phyloP scores from a whole-genome alignment of 1,140 invertebrate genomes.

The Drosophila pruinosa region DNA sequence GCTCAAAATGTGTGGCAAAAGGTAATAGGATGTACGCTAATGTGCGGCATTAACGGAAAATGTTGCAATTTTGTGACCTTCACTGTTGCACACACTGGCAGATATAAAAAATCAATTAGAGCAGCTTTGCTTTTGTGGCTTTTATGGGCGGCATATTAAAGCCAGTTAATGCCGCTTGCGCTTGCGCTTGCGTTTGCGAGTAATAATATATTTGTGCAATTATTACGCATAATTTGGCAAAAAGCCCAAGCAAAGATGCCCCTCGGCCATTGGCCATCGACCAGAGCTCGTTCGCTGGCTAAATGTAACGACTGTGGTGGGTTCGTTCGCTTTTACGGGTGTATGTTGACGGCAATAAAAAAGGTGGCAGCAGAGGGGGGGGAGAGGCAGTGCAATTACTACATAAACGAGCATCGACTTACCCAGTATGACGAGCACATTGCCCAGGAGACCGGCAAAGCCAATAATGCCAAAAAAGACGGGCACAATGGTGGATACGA shows the following conservation, averaged over 20 bases:
- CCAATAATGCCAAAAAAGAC: conserved; percentile 94
- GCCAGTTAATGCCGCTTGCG: conserved; percentile 15
- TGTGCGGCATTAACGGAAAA: no score
- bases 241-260: conserved; percentile 4
- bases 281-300: conserved; percentile 25
- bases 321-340: background rate
- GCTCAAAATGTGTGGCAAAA: no score
- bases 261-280: background rate
- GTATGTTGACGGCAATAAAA: background rate
- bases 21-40: no score
- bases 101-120: conserved; percentile 42
- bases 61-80: no score
- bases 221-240: conserved; percentile 70
- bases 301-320: conserved; percentile 42
- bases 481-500: conserved; percentile 90
- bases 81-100: background rate
- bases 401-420: conserved; percentile 32
- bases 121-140: conserved; percentile 20
- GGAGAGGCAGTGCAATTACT: background rate
- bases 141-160: conserved; percentile 37
- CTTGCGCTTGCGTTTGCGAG: no score
- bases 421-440: conserved; percentile 91
- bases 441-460: conserved; percentile 93
- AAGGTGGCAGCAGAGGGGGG: background rate
- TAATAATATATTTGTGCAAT: conserved; percentile 54